A percentile compares a stretch with the other conserved stretches of the same genome.
Evolutionary conservation across 2,113 vertebrate species (phyloP).

Genomic region (Sphyrna mokarran): DNA sequence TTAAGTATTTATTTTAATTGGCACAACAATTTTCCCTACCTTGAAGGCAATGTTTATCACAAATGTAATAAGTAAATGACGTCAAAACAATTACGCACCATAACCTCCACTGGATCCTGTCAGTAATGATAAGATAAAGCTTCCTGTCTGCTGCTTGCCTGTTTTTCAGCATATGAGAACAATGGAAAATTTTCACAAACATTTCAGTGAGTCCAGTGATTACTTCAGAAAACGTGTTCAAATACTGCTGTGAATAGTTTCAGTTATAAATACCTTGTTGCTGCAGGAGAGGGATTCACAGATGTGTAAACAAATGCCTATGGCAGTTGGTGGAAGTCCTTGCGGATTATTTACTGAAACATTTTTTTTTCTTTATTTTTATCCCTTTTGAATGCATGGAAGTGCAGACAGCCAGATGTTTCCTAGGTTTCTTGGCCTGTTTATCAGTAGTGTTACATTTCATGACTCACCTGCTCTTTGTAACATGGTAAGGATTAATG

Average conservation of each 20-base stretch:
- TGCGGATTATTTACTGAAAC: constrained; percentile 43
- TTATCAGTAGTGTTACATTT: constrained; percentile 20
- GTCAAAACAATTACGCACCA: background rate
- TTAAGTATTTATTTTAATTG: constrained; percentile 16
- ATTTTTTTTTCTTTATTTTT: background rate
- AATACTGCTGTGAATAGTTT: constrained; percentile 29
- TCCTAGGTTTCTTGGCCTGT: constrained; percentile 42
- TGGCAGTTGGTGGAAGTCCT: constrained; percentile 48
- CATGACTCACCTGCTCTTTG: constrained; percentile 9
- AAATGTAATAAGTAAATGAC: background rate
- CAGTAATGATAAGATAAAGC: constrained; percentile 25
- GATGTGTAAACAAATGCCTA: constrained; percentile 37
- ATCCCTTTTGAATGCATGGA: constrained; percentile 47
- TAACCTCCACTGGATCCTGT: background rate
- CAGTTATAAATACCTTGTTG: constrained; percentile 36
- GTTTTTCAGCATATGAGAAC: background rate
- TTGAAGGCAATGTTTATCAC: background rate
- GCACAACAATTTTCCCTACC: constrained; percentile 15
- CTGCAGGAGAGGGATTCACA: background rate
- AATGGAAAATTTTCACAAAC: constrained; percentile 20
- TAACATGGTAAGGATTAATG: background rate
- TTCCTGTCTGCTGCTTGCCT: constrained; percentile 24
- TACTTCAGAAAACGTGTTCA: background rate
- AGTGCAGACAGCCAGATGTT: constrained; percentile 52
- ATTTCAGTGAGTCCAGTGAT: background rate